Evolutionary conservation across 2,888 invertebrate species (phyloP).

Genomic region (Campopleginae sp.): DNA sequence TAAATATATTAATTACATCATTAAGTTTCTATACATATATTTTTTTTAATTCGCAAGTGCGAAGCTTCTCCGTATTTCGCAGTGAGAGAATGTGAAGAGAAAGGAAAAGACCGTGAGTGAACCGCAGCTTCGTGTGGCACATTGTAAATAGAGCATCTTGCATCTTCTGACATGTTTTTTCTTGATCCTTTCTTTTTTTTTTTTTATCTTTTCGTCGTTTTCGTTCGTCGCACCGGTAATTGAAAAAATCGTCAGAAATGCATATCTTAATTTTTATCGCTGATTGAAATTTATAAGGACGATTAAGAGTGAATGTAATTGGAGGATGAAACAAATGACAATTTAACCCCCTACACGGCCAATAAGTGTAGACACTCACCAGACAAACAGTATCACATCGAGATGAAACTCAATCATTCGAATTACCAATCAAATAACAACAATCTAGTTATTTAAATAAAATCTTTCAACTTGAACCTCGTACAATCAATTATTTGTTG

Average conservation of each 20-base stretch:
- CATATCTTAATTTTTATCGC: slow-evolving; percentile 37
- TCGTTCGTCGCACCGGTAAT: slow-evolving; percentile 30
- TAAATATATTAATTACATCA: slow-evolving; percentile 64
- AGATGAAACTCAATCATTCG: slow-evolving; percentile 48
- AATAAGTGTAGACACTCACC: slow-evolving; percentile 30
- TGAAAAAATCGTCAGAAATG: slow-evolving; percentile 38
- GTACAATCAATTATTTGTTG: slow-evolving; percentile 63
- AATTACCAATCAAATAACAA: not conserved
- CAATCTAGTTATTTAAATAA: slow-evolving; percentile 4
- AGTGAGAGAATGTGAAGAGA: not conserved
- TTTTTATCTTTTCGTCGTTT: not conserved
- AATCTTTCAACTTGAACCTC: slow-evolving; percentile 22
- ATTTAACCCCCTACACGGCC: slow-evolving; percentile 32
- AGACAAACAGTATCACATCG: slow-evolving; percentile 52
- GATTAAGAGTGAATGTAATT: slow-evolving; percentile 6
- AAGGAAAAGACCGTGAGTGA: slow-evolving; percentile 18
- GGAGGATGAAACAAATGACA: slow-evolving; percentile 15
- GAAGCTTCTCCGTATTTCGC: slow-evolving; percentile 33
- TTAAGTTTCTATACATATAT: slow-evolving; percentile 52
- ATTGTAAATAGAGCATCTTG: slow-evolving; percentile 60
- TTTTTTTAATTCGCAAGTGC: slow-evolving; percentile 38
- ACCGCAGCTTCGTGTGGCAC: slow-evolving; percentile 34
- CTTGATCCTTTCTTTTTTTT: slow-evolving; percentile 16
- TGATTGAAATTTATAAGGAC: slow-evolving; percentile 46
- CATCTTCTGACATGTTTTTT: slow-evolving; percentile 49